phyloP scores from a whole-genome alignment of 2,113 vertebrate species.

The Hippocampus mohnikei region DNA sequence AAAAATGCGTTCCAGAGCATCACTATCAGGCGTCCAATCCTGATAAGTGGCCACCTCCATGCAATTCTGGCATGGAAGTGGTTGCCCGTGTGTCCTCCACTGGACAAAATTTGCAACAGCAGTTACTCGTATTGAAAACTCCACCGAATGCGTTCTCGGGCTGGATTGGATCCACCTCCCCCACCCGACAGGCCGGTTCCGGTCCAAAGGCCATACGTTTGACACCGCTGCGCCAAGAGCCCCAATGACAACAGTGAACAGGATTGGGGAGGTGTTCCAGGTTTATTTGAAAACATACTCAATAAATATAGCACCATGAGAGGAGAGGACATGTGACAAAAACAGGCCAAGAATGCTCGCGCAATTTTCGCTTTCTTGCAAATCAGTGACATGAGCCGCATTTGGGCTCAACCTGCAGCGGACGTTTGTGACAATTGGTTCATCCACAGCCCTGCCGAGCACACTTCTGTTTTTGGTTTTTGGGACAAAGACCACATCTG shows the following conservation, averaged over 20 bases:
- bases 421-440: not conserved
- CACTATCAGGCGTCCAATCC: no score
- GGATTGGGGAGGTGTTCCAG: conserved; percentile 21
- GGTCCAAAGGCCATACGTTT: not conserved
- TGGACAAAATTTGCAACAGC: no score
- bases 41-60: no score
- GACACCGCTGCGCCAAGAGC: not conserved
- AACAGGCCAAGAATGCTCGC: conserved; percentile 1
- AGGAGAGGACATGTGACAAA: conserved; percentile 13
- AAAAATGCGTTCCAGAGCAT: no score
- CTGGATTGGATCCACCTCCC: no score
- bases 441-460: conserved; percentile 30
- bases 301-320: conserved; percentile 69
- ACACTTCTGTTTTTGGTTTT: conserved; percentile 18
- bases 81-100: no score
- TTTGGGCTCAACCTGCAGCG: conserved; percentile 18
- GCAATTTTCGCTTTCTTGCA: not conserved
- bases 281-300: conserved; percentile 54
- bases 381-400: conserved; percentile 16
- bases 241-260: not conserved
- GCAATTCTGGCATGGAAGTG: no score
- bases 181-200: not conserved
- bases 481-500: conserved; percentile 24
- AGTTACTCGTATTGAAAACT: no score
- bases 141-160: no score